Base-by-base conservation (phyloP, 2,113 vertebrate species). In the Phalacrocorax pelagicus region DNA sequence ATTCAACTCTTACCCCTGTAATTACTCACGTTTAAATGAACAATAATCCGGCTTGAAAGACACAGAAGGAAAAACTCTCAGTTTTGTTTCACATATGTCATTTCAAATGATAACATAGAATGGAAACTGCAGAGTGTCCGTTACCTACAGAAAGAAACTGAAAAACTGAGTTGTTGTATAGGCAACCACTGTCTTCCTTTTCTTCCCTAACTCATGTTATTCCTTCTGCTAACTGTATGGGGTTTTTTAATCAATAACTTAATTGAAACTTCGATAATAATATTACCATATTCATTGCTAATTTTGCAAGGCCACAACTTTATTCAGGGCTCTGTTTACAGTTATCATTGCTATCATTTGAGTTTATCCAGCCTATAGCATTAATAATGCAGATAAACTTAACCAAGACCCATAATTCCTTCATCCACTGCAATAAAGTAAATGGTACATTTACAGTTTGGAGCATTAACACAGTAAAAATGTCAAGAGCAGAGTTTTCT, bases 361-460 rank as follows among this genome's bases (percentile, higher is more conserved):
- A 81, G 23, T 84, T 93, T 71, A 84, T 58, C 52, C 77, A 94
- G 78, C 58, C 65, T 80, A 38, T 21, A 77, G 27, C 29, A 93
- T 96, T 96, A 96, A 95, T 92, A 96, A 97, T 91, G 42, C 12
- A 95, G 61, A 72, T 47, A 77, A 66, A 85, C 55, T 85, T 85
- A 95, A 96, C 83, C 51, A 70, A 94, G 80, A 92, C 24, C 36
- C 59, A 54, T 93, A 91, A 66, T 80, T 94, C 57, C 69, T 74
- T 95, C 63, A 91, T 36, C 27, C 44, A 78, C 40, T 81, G 16
- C 77, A 95, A 90, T 80, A 93, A 94, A 94, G 34, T 6, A 78
- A 89, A 80, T 51, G 29, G 63, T 88, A 27, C 18, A 54, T 81
- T 97, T 97, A 81, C 89, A 90, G 36, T 87, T 94, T 88, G 47